Evolutionary conservation across 2,113 vertebrate species (phyloP), one percentile per base, ranked within the genome.

Genomic region (Crotalus tigris): DNA sequence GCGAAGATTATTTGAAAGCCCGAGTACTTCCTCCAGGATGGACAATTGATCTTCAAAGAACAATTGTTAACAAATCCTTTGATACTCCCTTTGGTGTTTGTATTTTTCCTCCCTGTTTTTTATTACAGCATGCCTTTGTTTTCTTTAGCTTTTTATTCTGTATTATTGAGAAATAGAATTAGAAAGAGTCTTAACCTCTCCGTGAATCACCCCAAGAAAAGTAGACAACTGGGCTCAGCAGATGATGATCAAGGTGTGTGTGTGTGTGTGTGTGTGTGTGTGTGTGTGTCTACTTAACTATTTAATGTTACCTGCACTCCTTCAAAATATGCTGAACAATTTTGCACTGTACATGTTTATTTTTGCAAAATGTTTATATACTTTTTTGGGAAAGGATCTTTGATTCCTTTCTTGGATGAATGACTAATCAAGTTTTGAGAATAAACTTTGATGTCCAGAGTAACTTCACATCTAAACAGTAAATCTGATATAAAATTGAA

Each of bases 31-130:
- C 53, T 59, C 69, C 55, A 89, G 81, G 92, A 93, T 90, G 92
- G 95, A 96, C 95, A 96, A 95, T 90, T 94, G 94, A 55, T 96
- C 93, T 96, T 97, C 94, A 96, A 96, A 97, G 94, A 85, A n/a
- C 91, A 44, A 24, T 91, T 55, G 90, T 90, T 96, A 96, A 97
- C 93, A 90, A 96, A 92, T 91, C 88, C 90, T 89, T 81, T 95
- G 95, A 94, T 94, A 91, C 0, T 85, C 53, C 57, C 12, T 92
- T 54, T 29, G 24, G 53, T 57, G 44, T 94, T 91, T 93, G n/a
- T 17, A 3, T 91, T 94, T 88, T 92, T 94, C 87, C 51, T 94
- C 94, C 29, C 93, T 86, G 15, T 21, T 94, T 95, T 49, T 4
- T 92, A 87, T 64, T 92, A 89, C 91, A 95, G 57, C 58, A 11